Evolutionary conservation across 1,140 invertebrate species (phyloP), one percentile per base, ranked within the genome.

Genomic region (Drosophila subobscura): DNA sequence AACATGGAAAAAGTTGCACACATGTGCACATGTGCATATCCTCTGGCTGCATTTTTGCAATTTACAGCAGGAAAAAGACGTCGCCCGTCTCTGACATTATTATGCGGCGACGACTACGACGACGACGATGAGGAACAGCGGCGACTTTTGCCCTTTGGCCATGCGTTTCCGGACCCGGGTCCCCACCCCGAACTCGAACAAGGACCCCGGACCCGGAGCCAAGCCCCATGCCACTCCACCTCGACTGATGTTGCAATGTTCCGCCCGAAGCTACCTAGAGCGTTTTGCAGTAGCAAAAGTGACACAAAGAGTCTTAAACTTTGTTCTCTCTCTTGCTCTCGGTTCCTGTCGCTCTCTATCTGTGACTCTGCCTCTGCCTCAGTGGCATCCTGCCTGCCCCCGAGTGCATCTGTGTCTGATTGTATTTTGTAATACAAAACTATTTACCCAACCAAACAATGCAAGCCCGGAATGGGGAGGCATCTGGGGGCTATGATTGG

Each of bases 11-110:
- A 79, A 78, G 65, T 20, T 16, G 42, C 64, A 74, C 61, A 77
- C 68, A 57, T 88, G 53, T 72, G 52, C 64, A 49, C 66, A 56
- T 52, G 54, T 57, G 70, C 42, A 57, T 61, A 53, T 71, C 73
- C 66, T 49, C 53, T 57, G 81, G 77, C 60, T 80, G 81, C 53
- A 81, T 86, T 81, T 86, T 88, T 78, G 71, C 74, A 72, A 86
- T 86, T 88, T 88, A 78, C 81, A 78, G 71, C 78, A 74, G 77
- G 77, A 81, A 86, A 86, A 86, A 88, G 83, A 83, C 74, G 83
- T 88, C 83, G 83, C 83, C 83, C 77, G 79, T 76, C 64, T 64
- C 78, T 88, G 83, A 86, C 83, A 86, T 86, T 86, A 86, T 86
- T 79, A 88, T 88, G 83, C 83, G 72, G 75, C 78, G 76, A 80